Percentiles rank a stretch among this genome's conserved stretches.
These are phyloP conservation scores for Enteromius argenteus DNA, from an alignment of 2,797 vertebrate species.

Conservation along the genomic window DNA sequence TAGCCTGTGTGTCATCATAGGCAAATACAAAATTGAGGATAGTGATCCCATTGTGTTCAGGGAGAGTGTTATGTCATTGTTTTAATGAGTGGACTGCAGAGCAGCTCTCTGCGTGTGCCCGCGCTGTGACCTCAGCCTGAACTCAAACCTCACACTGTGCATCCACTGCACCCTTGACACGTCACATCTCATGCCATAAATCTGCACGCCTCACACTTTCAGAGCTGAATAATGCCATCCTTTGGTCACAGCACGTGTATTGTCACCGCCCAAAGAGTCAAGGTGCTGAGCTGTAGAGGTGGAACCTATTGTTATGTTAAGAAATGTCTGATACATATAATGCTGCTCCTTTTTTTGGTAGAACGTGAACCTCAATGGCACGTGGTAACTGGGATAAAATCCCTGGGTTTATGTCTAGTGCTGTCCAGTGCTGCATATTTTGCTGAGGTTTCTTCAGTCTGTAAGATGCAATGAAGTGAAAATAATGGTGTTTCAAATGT, in stretches of 20 bases:
- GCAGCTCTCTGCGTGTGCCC: conserved; percentile 15
- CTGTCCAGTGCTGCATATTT: conserved; percentile 65
- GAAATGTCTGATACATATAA: not conserved
- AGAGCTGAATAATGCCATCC: conserved; percentile 35
- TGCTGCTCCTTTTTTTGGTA: not conserved
- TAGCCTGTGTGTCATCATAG: conserved; percentile 13
- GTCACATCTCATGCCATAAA: conserved; percentile 75
- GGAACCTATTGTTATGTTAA: not conserved
- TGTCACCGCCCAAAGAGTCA: conserved; percentile 24
- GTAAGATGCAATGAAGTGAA: conserved; percentile 71
- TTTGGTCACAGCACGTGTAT: conserved; percentile 33
- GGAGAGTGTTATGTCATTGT: conserved; percentile 48
- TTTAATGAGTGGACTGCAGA: conserved; percentile 48
- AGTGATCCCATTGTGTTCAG: conserved; percentile 54
- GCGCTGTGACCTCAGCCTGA: conserved; percentile 71
- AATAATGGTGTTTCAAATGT: conserved; percentile 66
- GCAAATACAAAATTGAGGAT: conserved; percentile 47
- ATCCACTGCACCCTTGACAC: conserved; percentile 63
- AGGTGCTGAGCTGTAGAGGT: conserved; percentile 21
- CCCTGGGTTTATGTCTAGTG: conserved; percentile 51
- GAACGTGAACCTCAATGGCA: conserved; percentile 57
- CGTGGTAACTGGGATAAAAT: conserved; percentile 24
- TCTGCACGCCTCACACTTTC: conserved; percentile 50
- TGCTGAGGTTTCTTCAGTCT: conserved; percentile 66
- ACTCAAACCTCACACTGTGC: conserved; percentile 67